Base-by-base conservation (phyloP, 2,113 vertebrate genomes). In the Martes martes region DNA sequence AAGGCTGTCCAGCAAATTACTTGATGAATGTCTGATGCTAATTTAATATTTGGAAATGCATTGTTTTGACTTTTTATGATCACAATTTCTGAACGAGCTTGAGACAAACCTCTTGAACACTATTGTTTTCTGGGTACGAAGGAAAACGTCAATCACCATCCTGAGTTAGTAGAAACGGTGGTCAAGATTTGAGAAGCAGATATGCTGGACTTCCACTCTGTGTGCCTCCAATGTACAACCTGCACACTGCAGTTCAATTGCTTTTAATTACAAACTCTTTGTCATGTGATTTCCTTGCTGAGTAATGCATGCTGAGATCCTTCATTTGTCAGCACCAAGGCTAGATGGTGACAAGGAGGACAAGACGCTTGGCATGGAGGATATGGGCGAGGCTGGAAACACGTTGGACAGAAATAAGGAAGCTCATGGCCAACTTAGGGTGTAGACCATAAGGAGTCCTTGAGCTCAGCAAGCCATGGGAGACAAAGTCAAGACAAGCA, bases 201-300 rank as follows among this genome's bases (percentile, higher is more conserved):
- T 14, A 8, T 4, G 16, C 28, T 1, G 11, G 23, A 3, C 23
- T 69, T 52, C 45, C 7, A 1, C 4, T 23, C 4, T 7, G 11
- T 2, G 1, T 11, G 36, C 39, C 79, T 69, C 42, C 26, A 0
- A 0, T 21, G 33, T 0, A 4, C 7, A 2, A 1, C 24, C 21
- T 8, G 14, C 1, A 6, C 2, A 4, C 6, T 6, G 19, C 5
- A 4, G 10, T 24, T 42, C 4, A 7, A 33, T 39, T 19, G 33
- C 36, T 8, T 86, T 74, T 31, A 19, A 15, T 63, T 18, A 21
- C 10, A 28, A 19, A 50, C 28, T 63, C 19, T 69, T 42, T 16
- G 57, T 8, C 21, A 6, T 26, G 36, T 7, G 36, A 31, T 23
- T 14, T 52, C 50, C 82, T 83, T 15, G 74, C 8, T 57, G 83